Base-by-base conservation (phyloP, 2,888 invertebrate species). In the Drosophila affinis region DNA sequence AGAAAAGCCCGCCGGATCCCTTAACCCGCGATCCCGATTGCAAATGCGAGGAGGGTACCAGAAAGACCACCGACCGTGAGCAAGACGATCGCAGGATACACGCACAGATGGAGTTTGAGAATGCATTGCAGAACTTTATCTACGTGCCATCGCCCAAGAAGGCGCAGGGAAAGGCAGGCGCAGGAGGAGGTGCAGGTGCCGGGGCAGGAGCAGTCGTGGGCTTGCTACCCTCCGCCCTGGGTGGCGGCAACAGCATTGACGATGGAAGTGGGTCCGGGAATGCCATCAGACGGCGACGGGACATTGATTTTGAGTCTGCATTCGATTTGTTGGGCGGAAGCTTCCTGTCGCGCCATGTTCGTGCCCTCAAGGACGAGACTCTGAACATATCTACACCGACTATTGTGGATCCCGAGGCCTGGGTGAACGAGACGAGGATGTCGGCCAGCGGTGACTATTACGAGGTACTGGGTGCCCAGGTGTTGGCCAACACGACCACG, bases 61-160 rank as follows among this genome's bases (percentile, higher is more conserved):
- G 21, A n/a, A 63, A 45, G 32, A 54, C 21, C 17, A 45, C 3
- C 9, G 49, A 21, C 9, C 53, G 47, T 12, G 48, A 56, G 1
- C 48, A 39, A 12, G 18, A 34, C 29, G 65, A 87, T 59, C 76
- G 75, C 3, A 68, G 92, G 5, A 34, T 18, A 9, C 64, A 95
- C 94, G 77, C 93, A 79, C 93, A 94, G 64, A 96, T 95, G 53
- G 93, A 93, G 27, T 97, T 98, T 90, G 97, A 98, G 91, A 95
- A 97, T 90, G 94, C 94, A 45, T 90, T 98, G 56, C 97, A 97
- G 87, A 97, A 97, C 91, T 93, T 93, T 89, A 95, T 97, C 59
- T 95, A 95, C 85, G 89, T 92, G 4, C 17, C 71, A 10, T 12
- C 18, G 51, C 34, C 10, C 5, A 49, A 45, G 24, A 55, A 17